phyloP scores from a whole-genome alignment of 2,113 vertebrate species.

The Machaerirhynchus nigripectus region DNA sequence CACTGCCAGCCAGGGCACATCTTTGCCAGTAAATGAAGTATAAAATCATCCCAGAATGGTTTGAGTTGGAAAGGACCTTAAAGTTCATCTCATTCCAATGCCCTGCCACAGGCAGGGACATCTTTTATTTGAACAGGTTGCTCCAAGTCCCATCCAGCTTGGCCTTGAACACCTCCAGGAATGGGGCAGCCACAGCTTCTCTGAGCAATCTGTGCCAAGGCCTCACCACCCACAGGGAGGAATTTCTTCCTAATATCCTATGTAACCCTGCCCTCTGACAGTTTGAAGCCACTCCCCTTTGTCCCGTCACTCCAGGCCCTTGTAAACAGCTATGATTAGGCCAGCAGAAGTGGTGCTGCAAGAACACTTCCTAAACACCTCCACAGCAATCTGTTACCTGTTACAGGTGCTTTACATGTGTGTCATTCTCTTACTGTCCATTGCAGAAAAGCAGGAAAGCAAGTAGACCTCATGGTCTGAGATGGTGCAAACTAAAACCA shows the following conservation, averaged over 20 bases:
- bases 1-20: not conserved
- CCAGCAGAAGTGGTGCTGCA: not conserved
- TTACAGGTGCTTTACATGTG: not conserved
- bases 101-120: not conserved
- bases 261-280: not conserved
- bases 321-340: not conserved
- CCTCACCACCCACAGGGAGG: no score
- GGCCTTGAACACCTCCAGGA: not conserved
- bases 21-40: not conserved
- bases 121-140: rapidly evolving
- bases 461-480: not conserved
- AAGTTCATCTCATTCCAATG: not conserved
- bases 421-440: not conserved
- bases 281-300: not conserved
- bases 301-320: not conserved
- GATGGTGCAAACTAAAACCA: not conserved
- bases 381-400: not conserved
- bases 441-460: not conserved
- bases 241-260: not conserved
- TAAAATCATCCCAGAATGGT: not conserved
- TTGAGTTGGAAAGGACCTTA: not conserved
- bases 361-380: not conserved
- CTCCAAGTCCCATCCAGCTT: not conserved
- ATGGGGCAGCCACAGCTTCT: not conserved
- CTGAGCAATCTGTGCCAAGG: no score